Base-by-base conservation (phyloP, 2,113 vertebrate genomes). In the Tragelaphus scriptus region DNA sequence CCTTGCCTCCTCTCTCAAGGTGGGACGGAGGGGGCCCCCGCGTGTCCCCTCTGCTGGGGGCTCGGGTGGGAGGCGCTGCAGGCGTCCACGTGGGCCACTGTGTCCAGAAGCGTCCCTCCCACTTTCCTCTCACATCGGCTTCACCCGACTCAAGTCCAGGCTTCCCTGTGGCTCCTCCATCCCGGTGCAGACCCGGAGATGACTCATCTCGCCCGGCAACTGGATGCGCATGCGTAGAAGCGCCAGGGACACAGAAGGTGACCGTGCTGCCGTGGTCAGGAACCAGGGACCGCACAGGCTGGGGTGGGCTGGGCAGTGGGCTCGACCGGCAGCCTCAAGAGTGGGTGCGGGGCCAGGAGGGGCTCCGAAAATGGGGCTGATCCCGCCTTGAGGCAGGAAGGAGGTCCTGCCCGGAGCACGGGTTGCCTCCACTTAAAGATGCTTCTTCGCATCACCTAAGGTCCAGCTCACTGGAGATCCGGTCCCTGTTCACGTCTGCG, bases 31-130 rank as follows among this genome's bases (percentile, higher is more conserved):
- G 23, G 11, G 16, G 40, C 40, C 9, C 7, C 9, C 8, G 13
- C 0, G 30, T 44, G 49, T 40, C n/a, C 2, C 47, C 23, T 11
- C 9, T 12, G 15, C 9, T 0, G 55, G n/a, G 7, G 5, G 30
- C 44, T 13, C 0, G 2, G 1, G 11, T n/a, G 26, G 55, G 55
- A 59, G 40, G 12, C 0, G 2, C 16, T 1, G 36, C 19, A 4
- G 51, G 40, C 13, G 13, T 6, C 8, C 2, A 36, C 6, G 13
- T 7, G 0, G 30, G 11, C 28, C 7, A 6, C 36, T 51, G 10
- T 3, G 3, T 7, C 61, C 80, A 90, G 44, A 75, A 47, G 49
- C 36, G 8, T 1, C 40, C 44, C 15, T n/a, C 32, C 32, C 2
- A 8, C 12, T 47, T 59, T 65, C 36, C n/a, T 30, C 28, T 9